A percentile compares a stretch with the other conserved stretches of the same genome.
Conservation (phyloP, 2,113 vertebrate genomes). For the Trematomus loennbergii region DNA sequence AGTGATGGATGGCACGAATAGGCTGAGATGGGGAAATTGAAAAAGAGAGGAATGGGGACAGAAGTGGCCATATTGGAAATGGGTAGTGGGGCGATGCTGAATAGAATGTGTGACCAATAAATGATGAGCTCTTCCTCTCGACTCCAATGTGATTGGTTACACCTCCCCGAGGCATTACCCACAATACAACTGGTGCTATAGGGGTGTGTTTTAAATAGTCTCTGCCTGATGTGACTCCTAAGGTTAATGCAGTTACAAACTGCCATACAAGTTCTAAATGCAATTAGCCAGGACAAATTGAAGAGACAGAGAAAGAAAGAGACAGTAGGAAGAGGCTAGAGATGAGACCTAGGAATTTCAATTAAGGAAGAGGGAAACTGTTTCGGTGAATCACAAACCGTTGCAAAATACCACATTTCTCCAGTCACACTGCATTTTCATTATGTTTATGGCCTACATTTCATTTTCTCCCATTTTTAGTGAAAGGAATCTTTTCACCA, state of each 20-base stretch:
- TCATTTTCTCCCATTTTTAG: slow-evolving; percentile 15
- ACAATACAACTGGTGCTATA: slow-evolving; percentile 60
- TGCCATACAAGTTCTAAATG: slow-evolving; percentile 49
- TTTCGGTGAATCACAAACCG: slow-evolving; percentile 3
- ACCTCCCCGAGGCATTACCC: slow-evolving; percentile 72
- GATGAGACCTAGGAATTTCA: slow-evolving; percentile 57
- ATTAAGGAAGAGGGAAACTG: slow-evolving; percentile 38
- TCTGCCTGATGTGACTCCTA: slow-evolving; percentile 61
- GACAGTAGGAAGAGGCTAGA: slow-evolving; percentile 10
- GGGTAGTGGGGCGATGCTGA: slow-evolving; percentile 47
- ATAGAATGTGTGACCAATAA: slow-evolving; percentile 71
- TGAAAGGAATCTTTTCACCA: slow-evolving; percentile 4
- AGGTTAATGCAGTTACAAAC: slow-evolving; percentile 71
- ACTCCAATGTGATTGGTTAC: slow-evolving; percentile 73
- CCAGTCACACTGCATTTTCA: slow-evolving; percentile 42
- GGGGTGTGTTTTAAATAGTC: slow-evolving; percentile 70
- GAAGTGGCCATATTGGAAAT: slow-evolving; percentile 40
- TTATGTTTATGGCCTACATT: slow-evolving; percentile 30
- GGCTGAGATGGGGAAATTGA: slow-evolving; percentile 48
- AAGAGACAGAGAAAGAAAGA: slow-evolving; percentile 39
- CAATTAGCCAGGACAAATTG: slow-evolving; percentile 72
- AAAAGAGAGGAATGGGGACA: slow-evolving; percentile 50
- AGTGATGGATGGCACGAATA: slow-evolving; percentile 24
- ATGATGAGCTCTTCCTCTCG: slow-evolving; percentile 67
- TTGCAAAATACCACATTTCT: slow-evolving; percentile 36